Conservation (phyloP, 2,888 invertebrate genomes). For the Dasypolia templi region DNA sequence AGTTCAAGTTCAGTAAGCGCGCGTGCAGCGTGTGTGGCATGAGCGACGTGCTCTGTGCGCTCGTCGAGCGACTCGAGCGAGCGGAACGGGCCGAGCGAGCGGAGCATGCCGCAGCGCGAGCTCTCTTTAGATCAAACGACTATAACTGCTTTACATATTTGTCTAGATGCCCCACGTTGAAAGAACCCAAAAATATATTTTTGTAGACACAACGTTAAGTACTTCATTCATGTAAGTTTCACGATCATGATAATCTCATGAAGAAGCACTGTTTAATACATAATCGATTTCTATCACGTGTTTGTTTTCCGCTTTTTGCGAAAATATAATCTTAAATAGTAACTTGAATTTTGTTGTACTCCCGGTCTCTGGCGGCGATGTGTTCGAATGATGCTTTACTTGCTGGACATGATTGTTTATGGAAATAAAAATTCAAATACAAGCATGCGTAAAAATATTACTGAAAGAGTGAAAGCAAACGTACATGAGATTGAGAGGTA, state of each 20-base stretch:
- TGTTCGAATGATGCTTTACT: background rate
- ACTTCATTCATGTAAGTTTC: constrained; percentile 31
- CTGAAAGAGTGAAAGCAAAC: constrained; percentile 17
- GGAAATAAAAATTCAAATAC: background rate
- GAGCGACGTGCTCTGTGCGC: constrained; percentile 16
- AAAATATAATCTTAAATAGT: constrained; percentile 52
- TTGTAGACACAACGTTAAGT: constrained; percentile 52
- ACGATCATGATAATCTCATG: constrained; percentile 24
- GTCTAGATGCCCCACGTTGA: constrained; percentile 44
- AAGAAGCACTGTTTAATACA: constrained; percentile 40
- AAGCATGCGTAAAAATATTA: background rate
- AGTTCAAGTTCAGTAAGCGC: constrained; percentile 28
- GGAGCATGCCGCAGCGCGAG: constrained; percentile 12
- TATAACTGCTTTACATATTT: constrained; percentile 49
- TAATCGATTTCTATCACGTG: constrained; percentile 50
- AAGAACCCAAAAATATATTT: constrained; percentile 54
- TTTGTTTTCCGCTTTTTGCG: constrained; percentile 51
- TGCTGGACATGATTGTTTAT: constrained; percentile 2
- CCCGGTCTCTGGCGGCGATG: constrained; percentile 38
- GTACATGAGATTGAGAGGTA: background rate
- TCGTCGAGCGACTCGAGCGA: background rate
- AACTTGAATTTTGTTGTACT: constrained; percentile 48
- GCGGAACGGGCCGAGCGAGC: constrained; percentile 8
- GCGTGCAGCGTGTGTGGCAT: background rate
- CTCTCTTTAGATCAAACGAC: constrained; percentile 30